A percentile compares a stretch with the other conserved stretches of the same genome.
These are phyloP conservation scores for Lasaia peninsularis DNA, from an alignment of 1,140 invertebrate species.

Conservation along the genomic window DNA sequence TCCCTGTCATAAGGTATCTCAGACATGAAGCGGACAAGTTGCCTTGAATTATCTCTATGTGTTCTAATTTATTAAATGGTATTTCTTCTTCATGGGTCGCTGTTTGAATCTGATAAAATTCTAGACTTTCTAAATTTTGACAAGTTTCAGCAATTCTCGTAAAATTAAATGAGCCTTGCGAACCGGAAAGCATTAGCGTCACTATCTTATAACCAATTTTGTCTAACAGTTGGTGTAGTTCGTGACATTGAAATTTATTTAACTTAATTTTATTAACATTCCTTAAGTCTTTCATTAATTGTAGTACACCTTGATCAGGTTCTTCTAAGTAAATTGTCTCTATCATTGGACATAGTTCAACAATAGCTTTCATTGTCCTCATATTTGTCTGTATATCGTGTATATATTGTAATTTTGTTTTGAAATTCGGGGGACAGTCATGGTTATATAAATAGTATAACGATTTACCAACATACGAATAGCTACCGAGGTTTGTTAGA, in stretches of 20 bases:
- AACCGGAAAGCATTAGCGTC: slow-evolving; percentile 80
- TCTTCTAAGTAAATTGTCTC: slow-evolving; percentile 81
- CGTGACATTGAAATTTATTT: slow-evolving; percentile 79
- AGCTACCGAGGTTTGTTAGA: slow-evolving; percentile 79
- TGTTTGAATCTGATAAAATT: slow-evolving; percentile 80
- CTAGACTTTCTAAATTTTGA: slow-evolving; percentile 77
- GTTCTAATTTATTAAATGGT: slow-evolving; percentile 79
- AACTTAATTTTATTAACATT: slow-evolving; percentile 79
- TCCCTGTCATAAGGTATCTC: slow-evolving; percentile 78
- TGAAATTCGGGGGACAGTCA: slow-evolving; percentile 72
- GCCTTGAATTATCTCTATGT: slow-evolving; percentile 81
- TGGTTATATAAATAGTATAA: slow-evolving; percentile 76
- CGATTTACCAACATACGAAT: slow-evolving; percentile 81
- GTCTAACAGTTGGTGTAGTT: slow-evolving; percentile 78
- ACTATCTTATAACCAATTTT: slow-evolving; percentile 77
- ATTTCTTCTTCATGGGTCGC: slow-evolving; percentile 77
- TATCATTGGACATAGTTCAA: slow-evolving; percentile 78
- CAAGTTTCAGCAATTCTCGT: slow-evolving; percentile 78
- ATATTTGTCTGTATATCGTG: slow-evolving; percentile 80
- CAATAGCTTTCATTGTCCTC: slow-evolving; percentile 77
- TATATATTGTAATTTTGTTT: slow-evolving; percentile 79
- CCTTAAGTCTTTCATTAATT: slow-evolving; percentile 72
- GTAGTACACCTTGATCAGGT: slow-evolving; percentile 76
- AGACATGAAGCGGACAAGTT: slow-evolving; percentile 76
- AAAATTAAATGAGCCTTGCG: slow-evolving; percentile 78